phyloP scores from a whole-genome alignment of 1,140 invertebrate species.

The Artemia franciscana region DNA sequence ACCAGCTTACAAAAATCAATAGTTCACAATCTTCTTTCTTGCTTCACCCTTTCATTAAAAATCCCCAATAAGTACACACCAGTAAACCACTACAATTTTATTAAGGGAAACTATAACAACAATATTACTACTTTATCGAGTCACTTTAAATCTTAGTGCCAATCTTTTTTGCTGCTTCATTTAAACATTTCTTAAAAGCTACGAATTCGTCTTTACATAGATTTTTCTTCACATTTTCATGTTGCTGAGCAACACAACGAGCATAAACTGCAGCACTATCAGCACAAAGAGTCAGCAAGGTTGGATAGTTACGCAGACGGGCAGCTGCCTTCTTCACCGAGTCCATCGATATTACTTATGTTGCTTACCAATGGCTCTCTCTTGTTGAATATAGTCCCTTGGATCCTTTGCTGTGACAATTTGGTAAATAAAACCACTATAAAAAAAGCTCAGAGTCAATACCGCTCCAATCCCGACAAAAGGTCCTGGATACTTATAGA shows the following conservation, averaged over 20 bases:
- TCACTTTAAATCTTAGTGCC: conserved; percentile 13
- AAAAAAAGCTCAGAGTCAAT: background rate
- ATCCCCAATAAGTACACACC: too few relatives aligned
- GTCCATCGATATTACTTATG: conserved; percentile 32
- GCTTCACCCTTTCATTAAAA: too few relatives aligned
- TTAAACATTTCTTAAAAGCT: conserved; percentile 41
- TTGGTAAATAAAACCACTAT: background rate
- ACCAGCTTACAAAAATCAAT: too few relatives aligned
- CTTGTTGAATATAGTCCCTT: background rate
- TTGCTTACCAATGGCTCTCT: background rate
- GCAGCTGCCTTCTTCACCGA: conserved; percentile 43
- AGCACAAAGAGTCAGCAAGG: conserved; percentile 39
- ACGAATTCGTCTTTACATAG: conserved; percentile 48
- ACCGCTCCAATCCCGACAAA: background rate
- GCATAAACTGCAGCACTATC: conserved; percentile 42
- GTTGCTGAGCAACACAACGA: conserved; percentile 38
- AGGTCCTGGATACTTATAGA: background rate
- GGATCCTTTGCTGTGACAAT: background rate
- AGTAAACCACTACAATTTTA: too few relatives aligned
- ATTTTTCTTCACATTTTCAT: conserved; percentile 40
- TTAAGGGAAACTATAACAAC: too few relatives aligned
- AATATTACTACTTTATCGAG: too few relatives aligned
- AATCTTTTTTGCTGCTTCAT: conserved; percentile 16
- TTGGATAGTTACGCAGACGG: conserved; percentile 43
- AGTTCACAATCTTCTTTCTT: too few relatives aligned